phyloP scores from a whole-genome alignment of 1,140 invertebrate genomes.

The Lepidotrigona ventralis region DNA sequence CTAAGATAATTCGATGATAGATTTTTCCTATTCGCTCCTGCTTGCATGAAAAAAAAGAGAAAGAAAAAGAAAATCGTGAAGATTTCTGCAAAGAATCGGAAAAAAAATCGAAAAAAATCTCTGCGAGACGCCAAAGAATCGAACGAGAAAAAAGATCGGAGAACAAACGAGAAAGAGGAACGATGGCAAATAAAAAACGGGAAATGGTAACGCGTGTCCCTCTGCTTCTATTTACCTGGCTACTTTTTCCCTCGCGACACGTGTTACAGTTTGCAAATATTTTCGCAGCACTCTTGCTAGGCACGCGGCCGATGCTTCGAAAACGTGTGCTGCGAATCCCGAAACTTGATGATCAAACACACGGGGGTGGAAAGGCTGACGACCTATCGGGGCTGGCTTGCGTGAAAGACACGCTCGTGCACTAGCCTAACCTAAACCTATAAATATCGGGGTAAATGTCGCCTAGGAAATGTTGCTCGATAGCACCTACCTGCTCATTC shows the following conservation, averaged over 20 bases:
- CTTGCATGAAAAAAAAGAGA: no score
- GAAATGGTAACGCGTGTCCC: slow-evolving; percentile 15
- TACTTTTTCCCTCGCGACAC: slow-evolving; percentile 10
- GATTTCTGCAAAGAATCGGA: no score
- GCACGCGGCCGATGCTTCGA: not conserved
- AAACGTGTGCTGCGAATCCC: slow-evolving; percentile 15
- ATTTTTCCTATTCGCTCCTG: not conserved
- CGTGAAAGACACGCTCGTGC: not conserved
- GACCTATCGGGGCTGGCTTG: not conserved
- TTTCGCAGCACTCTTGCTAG: not conserved
- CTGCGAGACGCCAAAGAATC: not conserved
- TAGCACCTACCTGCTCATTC: not conserved
- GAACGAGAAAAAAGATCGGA: not conserved
- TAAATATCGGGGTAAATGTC: slow-evolving; percentile 35
- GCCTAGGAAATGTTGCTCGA: not conserved
- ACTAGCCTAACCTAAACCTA: not conserved
- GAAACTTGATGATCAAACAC: slow-evolving; percentile 45
- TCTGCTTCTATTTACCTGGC: slow-evolving; percentile 4
- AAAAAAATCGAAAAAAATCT: no score
- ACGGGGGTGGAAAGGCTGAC: not conserved
- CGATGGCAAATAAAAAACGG: slow-evolving; percentile 17
- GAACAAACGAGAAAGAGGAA: no score
- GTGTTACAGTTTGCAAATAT: slow-evolving; percentile 48
- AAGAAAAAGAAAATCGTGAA: no score
- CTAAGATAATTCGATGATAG: no score